A percentile compares a stretch with the other conserved stretches of the same genome.
Conservation (phyloP, 23 tunicate species). For the Botrylloides violaceus region DNA sequence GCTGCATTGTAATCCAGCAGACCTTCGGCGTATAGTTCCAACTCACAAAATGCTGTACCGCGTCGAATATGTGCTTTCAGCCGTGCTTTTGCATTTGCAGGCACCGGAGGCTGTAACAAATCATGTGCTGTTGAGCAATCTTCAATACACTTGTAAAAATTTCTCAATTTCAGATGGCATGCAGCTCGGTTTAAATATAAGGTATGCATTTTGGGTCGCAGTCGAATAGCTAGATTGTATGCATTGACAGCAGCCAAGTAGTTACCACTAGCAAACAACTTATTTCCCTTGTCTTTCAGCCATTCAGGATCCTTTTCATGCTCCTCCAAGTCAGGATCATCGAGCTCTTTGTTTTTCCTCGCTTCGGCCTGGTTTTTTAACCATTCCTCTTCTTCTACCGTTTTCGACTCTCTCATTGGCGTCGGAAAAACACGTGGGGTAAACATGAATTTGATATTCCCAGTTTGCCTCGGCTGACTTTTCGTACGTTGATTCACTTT, state of each 20-base stretch:
- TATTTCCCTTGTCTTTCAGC: conserved; percentile 87
- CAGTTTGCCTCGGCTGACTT: conserved; percentile 43
- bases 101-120: conserved; percentile 64
- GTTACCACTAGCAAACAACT: conserved; percentile 53
- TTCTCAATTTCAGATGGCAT: conserved; percentile 74
- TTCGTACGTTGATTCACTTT: conserved; percentile 12
- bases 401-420: conserved; percentile 89
- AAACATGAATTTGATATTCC: conserved; percentile 64
- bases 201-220: conserved; percentile 72
- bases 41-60: conserved; percentile 60
- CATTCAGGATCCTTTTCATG: conserved; percentile 92
- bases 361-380: conserved; percentile 90
- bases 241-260: conserved; percentile 77
- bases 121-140: conserved; percentile 82
- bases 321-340: conserved; percentile 71
- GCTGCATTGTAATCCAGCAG: conserved; percentile 88
- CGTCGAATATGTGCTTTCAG: conserved; percentile 71
- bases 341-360: conserved; percentile 44
- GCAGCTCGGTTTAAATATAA: conserved; percentile 78
- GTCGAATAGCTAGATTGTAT: conserved; percentile 73
- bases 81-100: conserved; percentile 66
- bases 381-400: conserved; percentile 92
- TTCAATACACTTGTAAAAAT: conserved; percentile 78
- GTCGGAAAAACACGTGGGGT: conserved; percentile 94
- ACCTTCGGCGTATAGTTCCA: conserved; percentile 89